Percentiles rank a stretch among this genome's conserved stretches.
Conservation (phyloP, 2,888 invertebrate species). For the Malachius bipustulatus region DNA sequence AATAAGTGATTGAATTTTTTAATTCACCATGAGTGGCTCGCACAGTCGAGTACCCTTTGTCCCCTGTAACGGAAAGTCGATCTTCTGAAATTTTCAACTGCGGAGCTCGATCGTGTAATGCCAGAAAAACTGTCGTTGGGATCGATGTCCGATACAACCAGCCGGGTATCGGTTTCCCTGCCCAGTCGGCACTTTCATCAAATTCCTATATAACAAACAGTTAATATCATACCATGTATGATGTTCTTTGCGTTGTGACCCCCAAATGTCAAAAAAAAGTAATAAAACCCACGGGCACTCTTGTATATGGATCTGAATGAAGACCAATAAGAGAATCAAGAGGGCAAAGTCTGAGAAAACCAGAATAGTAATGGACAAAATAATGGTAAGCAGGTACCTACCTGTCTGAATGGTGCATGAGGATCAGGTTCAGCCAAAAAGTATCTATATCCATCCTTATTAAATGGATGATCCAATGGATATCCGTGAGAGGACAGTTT, state of each 20-base stretch:
- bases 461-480: conserved; percentile 95
- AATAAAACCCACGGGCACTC: no score
- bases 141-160: conserved; percentile 88
- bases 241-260: no score
- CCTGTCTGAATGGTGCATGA: conserved; percentile 86
- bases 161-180: conserved; percentile 97
- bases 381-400: no score
- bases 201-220: conserved; percentile 71
- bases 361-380: no score
- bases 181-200: conserved; percentile 95
- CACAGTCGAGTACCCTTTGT: conserved; percentile 93
- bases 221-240: no score
- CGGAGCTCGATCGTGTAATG: conserved; percentile 88
- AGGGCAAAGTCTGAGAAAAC: no score
- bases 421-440: conserved; percentile 95
- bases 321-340: no score
- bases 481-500: conserved; percentile 89
- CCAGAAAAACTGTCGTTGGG: conserved; percentile 73
- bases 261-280: no score
- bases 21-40: conserved; percentile 85
- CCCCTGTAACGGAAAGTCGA: conserved; percentile 84
- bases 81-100: conserved; percentile 89
- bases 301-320: no score
- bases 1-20: background rate
- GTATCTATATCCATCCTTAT: conserved; percentile 96